Percentiles rank a stretch among this genome's conserved stretches.
phyloP scores from a whole-genome alignment of 2,797 vertebrate genomes.

The Spea hammondii region DNA sequence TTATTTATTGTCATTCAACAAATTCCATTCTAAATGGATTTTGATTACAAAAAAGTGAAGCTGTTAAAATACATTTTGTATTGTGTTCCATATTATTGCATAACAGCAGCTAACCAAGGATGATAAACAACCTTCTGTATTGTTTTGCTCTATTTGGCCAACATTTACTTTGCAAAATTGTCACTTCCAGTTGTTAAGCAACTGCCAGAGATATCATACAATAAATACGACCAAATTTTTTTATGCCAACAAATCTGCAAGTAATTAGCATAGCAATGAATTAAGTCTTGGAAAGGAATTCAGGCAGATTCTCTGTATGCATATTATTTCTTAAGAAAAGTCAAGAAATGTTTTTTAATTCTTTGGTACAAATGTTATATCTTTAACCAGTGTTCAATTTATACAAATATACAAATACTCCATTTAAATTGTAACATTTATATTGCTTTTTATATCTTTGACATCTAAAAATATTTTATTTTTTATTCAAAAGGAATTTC shows the following conservation, averaged over 20 bases:
- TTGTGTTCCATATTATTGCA: too few relatives aligned
- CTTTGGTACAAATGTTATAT: too few relatives aligned
- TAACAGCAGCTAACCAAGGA: conserved; percentile 51
- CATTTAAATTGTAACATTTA: not conserved
- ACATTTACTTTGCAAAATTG: conserved; percentile 52
- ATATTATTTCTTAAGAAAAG: conserved; percentile 39
- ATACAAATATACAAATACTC: not conserved
- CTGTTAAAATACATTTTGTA: too few relatives aligned
- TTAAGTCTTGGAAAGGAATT: conserved; percentile 53
- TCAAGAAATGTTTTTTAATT: too few relatives aligned
- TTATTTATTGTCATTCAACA: too few relatives aligned
- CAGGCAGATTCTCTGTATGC: conserved; percentile 38
- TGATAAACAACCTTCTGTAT: conserved; percentile 52
- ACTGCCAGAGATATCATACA: conserved; percentile 56
- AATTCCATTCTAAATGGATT: too few relatives aligned
- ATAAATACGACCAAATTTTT: conserved; percentile 50
- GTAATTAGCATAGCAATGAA: conserved; percentile 61
- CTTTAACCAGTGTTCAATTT: too few relatives aligned
- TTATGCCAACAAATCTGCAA: conserved; percentile 56
- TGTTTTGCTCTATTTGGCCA: conserved; percentile 38
- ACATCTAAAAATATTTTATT: too few relatives aligned
- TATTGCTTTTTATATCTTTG: too few relatives aligned
- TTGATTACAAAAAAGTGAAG: too few relatives aligned
- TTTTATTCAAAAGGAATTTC: too few relatives aligned
- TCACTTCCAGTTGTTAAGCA: conserved; percentile 56